Percentiles rank a stretch among this genome's conserved stretches.
These are phyloP conservation scores for Berghia stephanieae DNA, from an alignment of 1,140 invertebrate species.

Conservation along the genomic window DNA sequence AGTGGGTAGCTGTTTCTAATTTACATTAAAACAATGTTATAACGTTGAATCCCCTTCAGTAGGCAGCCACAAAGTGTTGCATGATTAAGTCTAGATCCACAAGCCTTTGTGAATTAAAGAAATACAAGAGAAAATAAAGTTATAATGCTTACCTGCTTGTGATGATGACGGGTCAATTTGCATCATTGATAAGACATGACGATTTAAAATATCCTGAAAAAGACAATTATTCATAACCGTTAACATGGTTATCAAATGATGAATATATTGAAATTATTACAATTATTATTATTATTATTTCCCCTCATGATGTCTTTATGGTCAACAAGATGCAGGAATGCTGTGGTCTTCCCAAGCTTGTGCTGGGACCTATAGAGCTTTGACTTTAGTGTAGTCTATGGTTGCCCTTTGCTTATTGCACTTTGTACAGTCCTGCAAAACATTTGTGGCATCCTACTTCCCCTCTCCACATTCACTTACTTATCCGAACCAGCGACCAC, in stretches of 20 bases:
- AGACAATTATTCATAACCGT: neutral
- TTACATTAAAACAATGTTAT: too few species aligned
- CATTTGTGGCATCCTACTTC: too few species aligned
- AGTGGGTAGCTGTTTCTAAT: too few species aligned
- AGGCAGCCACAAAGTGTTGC: neutral
- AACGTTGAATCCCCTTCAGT: neutral
- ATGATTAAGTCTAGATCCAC: neutral
- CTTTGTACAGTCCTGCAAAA: too few species aligned
- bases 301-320: too few species aligned
- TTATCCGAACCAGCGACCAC: too few species aligned
- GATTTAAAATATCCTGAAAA: conserved; percentile 76
- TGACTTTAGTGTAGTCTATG: too few species aligned
- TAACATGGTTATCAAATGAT: neutral
- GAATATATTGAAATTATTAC: neutral
- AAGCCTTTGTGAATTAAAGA: neutral
- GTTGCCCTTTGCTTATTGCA: too few species aligned
- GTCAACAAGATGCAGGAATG: too few species aligned
- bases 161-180: conserved; percentile 72
- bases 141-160: neutral
- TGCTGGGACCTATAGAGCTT: too few species aligned
- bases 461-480: too few species aligned
- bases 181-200: conserved; percentile 78
- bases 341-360: too few species aligned
- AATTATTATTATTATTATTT: neutral
- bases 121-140: neutral